phyloP scores from a whole-genome alignment of 2,888 invertebrate genomes.

The Eupithecia dodoneata region DNA sequence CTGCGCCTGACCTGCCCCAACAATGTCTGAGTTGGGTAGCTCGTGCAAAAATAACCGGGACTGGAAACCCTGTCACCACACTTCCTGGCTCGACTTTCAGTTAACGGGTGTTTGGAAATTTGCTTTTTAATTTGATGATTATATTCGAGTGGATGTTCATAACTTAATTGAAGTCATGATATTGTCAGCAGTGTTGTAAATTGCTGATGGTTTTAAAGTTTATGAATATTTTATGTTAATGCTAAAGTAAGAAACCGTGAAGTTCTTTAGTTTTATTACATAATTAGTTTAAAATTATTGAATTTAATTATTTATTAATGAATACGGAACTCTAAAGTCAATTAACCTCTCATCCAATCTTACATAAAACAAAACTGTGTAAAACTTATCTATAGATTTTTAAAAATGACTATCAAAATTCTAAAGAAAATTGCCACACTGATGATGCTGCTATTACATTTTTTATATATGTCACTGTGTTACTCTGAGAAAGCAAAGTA shows the following conservation, averaged over 20 bases:
- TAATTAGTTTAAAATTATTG: neutral
- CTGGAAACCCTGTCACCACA: constrained; percentile 56
- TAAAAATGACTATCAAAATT: neutral
- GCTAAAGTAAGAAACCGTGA: neutral
- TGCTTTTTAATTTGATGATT: constrained; percentile 8
- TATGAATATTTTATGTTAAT: neutral
- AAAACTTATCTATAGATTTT: neutral
- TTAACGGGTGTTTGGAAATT: constrained; percentile 13
- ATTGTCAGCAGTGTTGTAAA: constrained; percentile 14
- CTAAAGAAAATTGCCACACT: neutral
- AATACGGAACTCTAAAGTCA: neutral
- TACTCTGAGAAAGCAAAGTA: neutral
- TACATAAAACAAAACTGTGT: neutral
- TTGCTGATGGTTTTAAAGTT: neutral
- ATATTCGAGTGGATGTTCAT: constrained; percentile 24
- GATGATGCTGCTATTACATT: neutral
- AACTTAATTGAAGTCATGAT: constrained; percentile 7
- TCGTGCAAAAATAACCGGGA: constrained; percentile 74
- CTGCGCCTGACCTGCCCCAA: constrained; percentile 80
- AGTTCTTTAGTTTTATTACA: neutral
- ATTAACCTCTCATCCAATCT: neutral
- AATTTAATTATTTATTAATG: neutral
- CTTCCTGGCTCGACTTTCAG: constrained; percentile 53
- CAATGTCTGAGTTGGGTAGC: constrained; percentile 64
- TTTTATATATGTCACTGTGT: neutral